Base-by-base conservation (phyloP, 2,888 invertebrate species). In the Lepetodrilus schrolli region DNA sequence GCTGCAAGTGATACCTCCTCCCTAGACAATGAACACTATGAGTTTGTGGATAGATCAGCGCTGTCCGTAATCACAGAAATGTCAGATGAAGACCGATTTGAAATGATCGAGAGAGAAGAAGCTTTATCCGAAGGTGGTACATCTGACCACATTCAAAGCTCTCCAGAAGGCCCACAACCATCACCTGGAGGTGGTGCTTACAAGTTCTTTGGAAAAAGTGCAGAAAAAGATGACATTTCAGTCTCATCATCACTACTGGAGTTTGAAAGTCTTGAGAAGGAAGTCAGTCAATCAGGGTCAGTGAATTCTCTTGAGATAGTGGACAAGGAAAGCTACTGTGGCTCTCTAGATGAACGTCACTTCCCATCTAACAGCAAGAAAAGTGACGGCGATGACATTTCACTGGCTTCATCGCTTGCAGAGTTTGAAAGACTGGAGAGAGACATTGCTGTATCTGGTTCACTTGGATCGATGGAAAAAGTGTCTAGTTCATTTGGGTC, bases 371-470 rank as follows among this genome's bases (percentile, higher is more conserved):
- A 76, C 36, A 79, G 89, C 91, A 48, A 90, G 89, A 93, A 93
- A 80, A 94, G 95, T n/a, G 96, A 97, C 83, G 95, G 96, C 87
- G 97, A 97, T 88, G 96, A 96, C 88, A 93, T 96, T 49, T 97
- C 97, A 0, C 94, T 97, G 90, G 96, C 95, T 80, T 97, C 97
- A 5, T 92, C 90, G 2, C 78, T 98, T 75, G 97, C 96, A 90
- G 98, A 98, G 89, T 98, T 98, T 92, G 98, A 98, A 92, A 94
- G 94, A 79, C 91, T 98, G 13, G 98, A 98, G 91, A 94, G 94
- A 83, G 95, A 96, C 0, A 93, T 97, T 23, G 82, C 78, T 47
- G 81, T 84, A 13, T 83, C 84, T 10, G 84, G 86, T 49, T 87
- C 86, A 36, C 79, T 87, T 23, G 95, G 95, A 8, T 96, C 96